Evolutionary conservation across 2,113 vertebrate genomes (phyloP).

Genomic region (Albula goreensis): DNA sequence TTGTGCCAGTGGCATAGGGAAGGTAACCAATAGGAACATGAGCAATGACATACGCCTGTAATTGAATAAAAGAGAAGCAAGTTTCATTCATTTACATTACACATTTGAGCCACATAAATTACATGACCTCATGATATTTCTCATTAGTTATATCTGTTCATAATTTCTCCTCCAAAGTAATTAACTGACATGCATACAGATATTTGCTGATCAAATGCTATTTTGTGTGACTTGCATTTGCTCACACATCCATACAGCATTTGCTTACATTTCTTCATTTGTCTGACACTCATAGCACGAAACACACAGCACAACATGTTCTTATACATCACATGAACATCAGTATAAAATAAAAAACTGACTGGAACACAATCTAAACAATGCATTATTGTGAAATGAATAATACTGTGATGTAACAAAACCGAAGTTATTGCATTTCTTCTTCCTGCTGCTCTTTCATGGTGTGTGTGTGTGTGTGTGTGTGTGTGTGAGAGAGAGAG

Average conservation of each 20-base stretch:
- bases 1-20: slow-evolving; percentile 66
- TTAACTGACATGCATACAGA: background rate
- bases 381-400: background rate
- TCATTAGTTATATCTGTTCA: background rate
- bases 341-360: too few relatives aligned
- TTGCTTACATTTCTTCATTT: too few relatives aligned
- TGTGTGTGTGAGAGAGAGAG: background rate
- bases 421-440: background rate
- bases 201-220: too few relatives aligned
- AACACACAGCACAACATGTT: too few relatives aligned
- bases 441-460: background rate
- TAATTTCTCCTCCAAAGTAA: background rate
- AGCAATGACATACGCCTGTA: slow-evolving; percentile 88
- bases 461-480: background rate
- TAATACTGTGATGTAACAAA: background rate
- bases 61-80: slow-evolving; percentile 31
- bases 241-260: too few relatives aligned
- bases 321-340: too few relatives aligned
- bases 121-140: too few relatives aligned
- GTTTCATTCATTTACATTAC: background rate
- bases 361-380: background rate
- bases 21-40: slow-evolving; percentile 89
- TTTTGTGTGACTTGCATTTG: too few relatives aligned
- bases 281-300: too few relatives aligned
- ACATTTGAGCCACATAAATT: too few relatives aligned